Evolutionary conservation across 2,888 invertebrate species (phyloP).

Genomic region (Phengaris alcon): DNA sequence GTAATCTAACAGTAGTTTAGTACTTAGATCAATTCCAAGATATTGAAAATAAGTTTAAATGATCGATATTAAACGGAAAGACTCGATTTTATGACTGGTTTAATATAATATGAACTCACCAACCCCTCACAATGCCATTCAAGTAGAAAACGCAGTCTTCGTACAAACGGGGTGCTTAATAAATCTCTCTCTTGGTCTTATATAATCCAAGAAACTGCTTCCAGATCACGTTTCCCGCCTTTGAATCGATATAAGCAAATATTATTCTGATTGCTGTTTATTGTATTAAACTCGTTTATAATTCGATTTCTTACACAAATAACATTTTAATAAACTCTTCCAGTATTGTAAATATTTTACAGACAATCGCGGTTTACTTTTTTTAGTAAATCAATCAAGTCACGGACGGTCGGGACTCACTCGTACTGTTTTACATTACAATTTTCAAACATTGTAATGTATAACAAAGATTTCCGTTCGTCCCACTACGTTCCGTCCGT

Average conservation of each 20-base stretch:
- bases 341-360: neutral
- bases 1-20: too few species aligned
- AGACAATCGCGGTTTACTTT: neutral
- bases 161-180: slow-evolving; percentile 1
- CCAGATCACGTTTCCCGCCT: slow-evolving; percentile 35
- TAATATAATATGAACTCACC: neutral
- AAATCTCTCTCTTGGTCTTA: slow-evolving; percentile 29
- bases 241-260: slow-evolving; percentile 33
- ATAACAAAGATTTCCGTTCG: too few species aligned
- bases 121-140: slow-evolving; percentile 11
- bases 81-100: neutral
- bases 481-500: too few species aligned
- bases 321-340: neutral
- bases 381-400: too few species aligned
- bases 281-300: slow-evolving; percentile 16
- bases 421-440: too few species aligned
- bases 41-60: neutral
- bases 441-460: too few species aligned
- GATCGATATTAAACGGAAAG: neutral
- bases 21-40: neutral
- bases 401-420: too few species aligned
- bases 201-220: slow-evolving; percentile 35
- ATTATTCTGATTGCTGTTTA: slow-evolving; percentile 22
- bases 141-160: slow-evolving; percentile 5
- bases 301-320: neutral